Percentiles rank a stretch among this genome's conserved stretches.
Evolutionary conservation across 2,888 invertebrate genomes (phyloP).

Genomic region (Bombylius major): DNA sequence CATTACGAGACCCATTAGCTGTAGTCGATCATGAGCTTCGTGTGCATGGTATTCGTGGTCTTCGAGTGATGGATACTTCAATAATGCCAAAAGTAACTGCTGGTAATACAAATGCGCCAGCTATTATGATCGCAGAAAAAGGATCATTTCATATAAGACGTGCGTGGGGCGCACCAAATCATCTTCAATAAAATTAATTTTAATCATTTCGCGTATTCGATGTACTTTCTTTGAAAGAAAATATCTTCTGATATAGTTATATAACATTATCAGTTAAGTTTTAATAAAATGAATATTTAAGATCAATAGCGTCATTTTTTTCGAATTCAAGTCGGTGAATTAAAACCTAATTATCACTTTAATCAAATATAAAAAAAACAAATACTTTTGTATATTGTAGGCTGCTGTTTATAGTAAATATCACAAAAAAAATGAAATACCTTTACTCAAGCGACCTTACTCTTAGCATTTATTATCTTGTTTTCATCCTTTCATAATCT

Average conservation of each 20-base stretch:
- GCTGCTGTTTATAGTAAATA: no score
- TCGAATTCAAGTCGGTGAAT: no score
- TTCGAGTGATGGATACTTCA: constrained; percentile 66
- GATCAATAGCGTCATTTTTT: no score
- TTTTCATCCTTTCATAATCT: no score
- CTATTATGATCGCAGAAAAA: constrained; percentile 72
- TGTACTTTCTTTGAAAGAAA: no score
- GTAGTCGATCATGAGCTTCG: constrained; percentile 57
- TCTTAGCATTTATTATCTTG: no score
- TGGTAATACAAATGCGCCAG: constrained; percentile 65
- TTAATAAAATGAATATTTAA: not conserved
- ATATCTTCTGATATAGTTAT: no score
- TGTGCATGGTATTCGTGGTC: constrained; percentile 48
- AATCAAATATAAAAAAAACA: no score
- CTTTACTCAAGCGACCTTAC: no score
- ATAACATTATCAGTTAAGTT: not conserved
- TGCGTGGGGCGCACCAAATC: constrained; percentile 29
- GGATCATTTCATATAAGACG: constrained; percentile 31
- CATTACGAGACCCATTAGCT: constrained; percentile 52
- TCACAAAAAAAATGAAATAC: no score
- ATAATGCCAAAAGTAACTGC: constrained; percentile 67
- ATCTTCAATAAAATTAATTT: not conserved
- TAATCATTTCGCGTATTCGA: not conserved
- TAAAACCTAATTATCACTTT: no score
- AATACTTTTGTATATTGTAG: no score